Base-by-base conservation (phyloP, 2,888 invertebrate genomes). In the Andrena marginata region DNA sequence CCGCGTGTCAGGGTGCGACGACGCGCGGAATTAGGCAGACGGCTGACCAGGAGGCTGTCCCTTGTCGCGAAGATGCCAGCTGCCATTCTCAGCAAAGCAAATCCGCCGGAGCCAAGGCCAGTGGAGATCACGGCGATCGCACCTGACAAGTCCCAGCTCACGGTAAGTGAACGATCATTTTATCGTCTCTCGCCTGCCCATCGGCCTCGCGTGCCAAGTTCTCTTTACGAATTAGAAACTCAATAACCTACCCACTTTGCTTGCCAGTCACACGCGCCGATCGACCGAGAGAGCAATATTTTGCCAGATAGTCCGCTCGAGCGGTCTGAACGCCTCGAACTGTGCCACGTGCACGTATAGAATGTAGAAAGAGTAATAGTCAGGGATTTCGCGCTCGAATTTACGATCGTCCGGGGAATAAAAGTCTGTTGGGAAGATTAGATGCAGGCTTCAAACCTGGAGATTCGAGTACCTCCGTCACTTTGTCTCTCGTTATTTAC, bases 91-190 rank as follows among this genome's bases (percentile, higher is more conserved):
- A 95, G 95, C 90, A 95, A 95, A 85, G 90, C 92, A n/a, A 90
- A 91, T 85, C 92, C 92, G 23, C 93, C 94, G 42, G 93, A 93
- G 70, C 93, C 93, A 5, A 94, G 95, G 89, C 94, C 95, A 64
- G 95, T 96, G 87, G 96, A 96, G 87, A 95, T 96, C 77, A 95
- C 96, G 16, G 95, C 96, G 80, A 96, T 96, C 89, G 95, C 96
- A 56, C 96, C 96, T 48, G 96, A 96, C 91, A 96, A 96, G 94
- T 95, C 95, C 10, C 96, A 96, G 90, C 95, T 95, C 94, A 95
- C 96, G 95, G 96, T 96, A 94, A 95, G 94, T 92, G 20, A 69
- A 69, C 49, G 49, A 10, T 63, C 33, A 13, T 35, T 72, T 48
- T 71, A 29, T 29, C 62, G 5, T 26, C 20, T 62, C 23, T 23